Evolutionary conservation across 2,888 invertebrate species (phyloP), one percentile per base, ranked within the genome.

Genomic region (Pandemis heparana): DNA sequence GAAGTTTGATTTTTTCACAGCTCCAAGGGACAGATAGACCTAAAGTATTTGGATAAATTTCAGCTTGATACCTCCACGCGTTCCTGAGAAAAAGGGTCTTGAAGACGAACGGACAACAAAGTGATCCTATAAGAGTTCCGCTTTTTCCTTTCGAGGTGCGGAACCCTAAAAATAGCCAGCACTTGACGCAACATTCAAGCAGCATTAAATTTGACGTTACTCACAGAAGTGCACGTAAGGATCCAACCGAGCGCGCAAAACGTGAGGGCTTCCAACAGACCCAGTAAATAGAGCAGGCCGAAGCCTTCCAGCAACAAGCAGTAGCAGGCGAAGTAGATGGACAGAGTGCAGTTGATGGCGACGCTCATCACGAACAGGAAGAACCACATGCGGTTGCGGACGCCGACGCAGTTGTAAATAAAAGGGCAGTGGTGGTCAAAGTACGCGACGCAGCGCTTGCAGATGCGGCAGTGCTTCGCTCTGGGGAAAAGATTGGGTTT

Each of bases 351-450:
- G 89, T 98, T 98, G 76, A 98, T 96, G 10, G 98, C 97, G 43
- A 98, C 96, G 82, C 97, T 97, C 95, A 97, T 96, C 0, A 98
- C 97, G 87, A 98, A 98, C 71, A 98, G 90, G 87, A 98, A 97
- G 94, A 98, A 98, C 98, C 98, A 98, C 95, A 98, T 97, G 83
- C 98, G 96, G 91, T 99, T 99, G 75, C 97, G 96, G 53, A 98
- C 95, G 0, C 99, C 99, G 18, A 99, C 98, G 88, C 99, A 99
- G 88, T 99, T 99, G 91, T 98, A 98, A 81, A 99, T 98, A 87
- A 98, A 99, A 0, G 98, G 98, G 87, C 99, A 99, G 87, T 99
- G 98, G 90, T 99, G 98, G 87, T 99, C 98, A 85, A 98, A 98
- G 87, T 98, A 98, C 0, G 96, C 96, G 3, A 98, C 97, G 85